Base-by-base conservation (phyloP, 2,888 invertebrate species). In the Ophioninae sp. region DNA sequence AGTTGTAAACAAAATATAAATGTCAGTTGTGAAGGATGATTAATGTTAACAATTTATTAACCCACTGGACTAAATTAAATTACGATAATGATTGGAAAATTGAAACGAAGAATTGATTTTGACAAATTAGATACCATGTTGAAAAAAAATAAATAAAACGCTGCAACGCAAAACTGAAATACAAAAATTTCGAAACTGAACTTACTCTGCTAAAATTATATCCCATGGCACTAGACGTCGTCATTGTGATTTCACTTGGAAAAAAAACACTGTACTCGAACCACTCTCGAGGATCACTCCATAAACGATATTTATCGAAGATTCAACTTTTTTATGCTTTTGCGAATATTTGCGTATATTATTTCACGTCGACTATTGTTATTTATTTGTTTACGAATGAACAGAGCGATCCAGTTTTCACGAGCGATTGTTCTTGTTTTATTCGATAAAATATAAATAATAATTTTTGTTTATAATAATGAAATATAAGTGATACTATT, bases 191-290 rank as follows among this genome's bases (percentile, higher is more conserved):
- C 44, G 23, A 76, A 41, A 37, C 22, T 58, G 13, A 87, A 89
- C 89, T 90, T 85, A 89, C 89, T 90, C 79, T 86, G 82, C 89
- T 85, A 86, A 81, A 81, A 72, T 58, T 59, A 65, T 65, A 85
- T 88, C 86, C 85, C 83, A 87, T 86, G 17, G 72, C 78, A 72
- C 6, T 58, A 82, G 86, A 67, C 61, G 80, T 67, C 71, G 69
- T 63, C 83, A 59, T 69, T 51, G 63, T 79, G 74, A 83, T 85
- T 72, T 41, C 79, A 85, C 75, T 73, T 64, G 82, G 81, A 72
- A 37, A 59, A 67, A 72, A 59, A 59, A 72, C 81, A 78, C 79
- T 67, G 13, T n/a, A n/a, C 6, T 17, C 73, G 67, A 23, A 30
- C 67, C 69, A 2, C 22, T 13, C 64, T 39, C 56, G 13, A 44